These are phyloP conservation scores for Vanacampus margaritifer DNA, from an alignment of 2,113 vertebrate species.

Conservation along the genomic window DNA sequence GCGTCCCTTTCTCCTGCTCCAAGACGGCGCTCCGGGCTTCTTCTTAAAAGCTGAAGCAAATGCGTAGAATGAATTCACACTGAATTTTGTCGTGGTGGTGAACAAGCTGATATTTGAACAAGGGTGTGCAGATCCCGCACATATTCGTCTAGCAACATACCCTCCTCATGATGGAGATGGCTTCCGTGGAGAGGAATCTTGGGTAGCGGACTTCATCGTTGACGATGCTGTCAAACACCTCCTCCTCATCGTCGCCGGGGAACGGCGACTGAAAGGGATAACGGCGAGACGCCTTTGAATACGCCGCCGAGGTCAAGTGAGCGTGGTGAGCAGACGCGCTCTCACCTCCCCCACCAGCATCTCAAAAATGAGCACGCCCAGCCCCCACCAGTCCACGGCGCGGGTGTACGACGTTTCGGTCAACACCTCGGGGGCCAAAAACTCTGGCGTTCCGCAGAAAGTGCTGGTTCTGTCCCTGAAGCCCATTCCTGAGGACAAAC, in stretches of 20 bases:
- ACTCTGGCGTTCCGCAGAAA: slow-evolving; percentile 97
- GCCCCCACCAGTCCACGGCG: slow-evolving; percentile 98
- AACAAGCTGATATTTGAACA: too few species aligned
- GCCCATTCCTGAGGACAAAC: slow-evolving; percentile 86
- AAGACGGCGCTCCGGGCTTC: slow-evolving; percentile 92
- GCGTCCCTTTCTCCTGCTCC: slow-evolving; percentile 94
- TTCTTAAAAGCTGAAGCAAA: slow-evolving; percentile 81
- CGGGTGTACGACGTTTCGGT: slow-evolving; percentile 97
- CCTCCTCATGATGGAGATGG: slow-evolving; percentile 98
- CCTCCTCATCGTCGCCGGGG: slow-evolving; percentile 97
- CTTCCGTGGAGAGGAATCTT: slow-evolving; percentile 93
- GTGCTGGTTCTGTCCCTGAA: slow-evolving; percentile 97
- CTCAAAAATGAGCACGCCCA: slow-evolving; percentile 98
- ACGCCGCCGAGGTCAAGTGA: not conserved
- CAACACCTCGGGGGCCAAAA: slow-evolving; percentile 95
- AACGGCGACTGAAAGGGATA: slow-evolving; percentile 84
- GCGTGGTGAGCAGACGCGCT: not conserved
- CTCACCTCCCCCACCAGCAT: slow-evolving; percentile 98
- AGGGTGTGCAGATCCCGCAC: too few species aligned
- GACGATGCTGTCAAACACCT: slow-evolving; percentile 99
- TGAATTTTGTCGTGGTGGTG: too few species aligned
- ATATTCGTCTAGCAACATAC: slow-evolving; percentile 61
- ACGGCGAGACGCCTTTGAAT: too few species aligned
- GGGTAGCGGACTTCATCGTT: slow-evolving; percentile 99
- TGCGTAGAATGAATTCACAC: not conserved